Evolutionary conservation across 1,140 invertebrate species (phyloP).

Genomic region (Drosophila auraria): DNA sequence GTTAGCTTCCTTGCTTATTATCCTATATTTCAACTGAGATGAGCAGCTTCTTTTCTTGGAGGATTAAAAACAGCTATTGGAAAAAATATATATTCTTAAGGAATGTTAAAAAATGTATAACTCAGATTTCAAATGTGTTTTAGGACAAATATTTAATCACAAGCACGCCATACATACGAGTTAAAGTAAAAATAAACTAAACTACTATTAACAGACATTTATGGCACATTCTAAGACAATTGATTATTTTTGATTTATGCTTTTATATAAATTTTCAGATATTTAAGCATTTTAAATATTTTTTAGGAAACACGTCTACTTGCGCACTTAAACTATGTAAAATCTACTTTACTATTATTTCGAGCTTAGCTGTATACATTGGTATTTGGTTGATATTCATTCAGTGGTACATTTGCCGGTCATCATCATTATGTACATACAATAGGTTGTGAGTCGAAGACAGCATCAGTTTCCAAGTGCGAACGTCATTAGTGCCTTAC

Average conservation of each 20-base stretch:
- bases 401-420: slow-evolving; percentile 41
- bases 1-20: too few relatives aligned
- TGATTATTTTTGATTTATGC: not conserved
- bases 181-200: not conserved
- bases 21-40: not conserved
- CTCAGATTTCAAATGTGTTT: too few relatives aligned
- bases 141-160: not conserved
- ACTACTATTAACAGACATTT: too few relatives aligned
- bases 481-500: slow-evolving; percentile 68
- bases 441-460: slow-evolving; percentile 43
- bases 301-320: not conserved
- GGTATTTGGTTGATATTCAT: not conserved
- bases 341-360: not conserved
- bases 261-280: not conserved
- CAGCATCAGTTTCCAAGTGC: slow-evolving; percentile 52
- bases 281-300: not conserved
- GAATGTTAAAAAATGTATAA: too few relatives aligned
- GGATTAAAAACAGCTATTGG: too few relatives aligned
- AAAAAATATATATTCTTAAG: too few relatives aligned
- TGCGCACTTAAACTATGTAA: not conserved
- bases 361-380: not conserved
- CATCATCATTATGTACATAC: slow-evolving; percentile 70
- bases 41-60: not conserved
- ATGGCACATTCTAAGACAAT: not conserved
- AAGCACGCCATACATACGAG: not conserved